These are phyloP conservation scores for Emydocephalus ijimae DNA, from an alignment of 2,113 vertebrate genomes.

Conservation along the genomic window DNA sequence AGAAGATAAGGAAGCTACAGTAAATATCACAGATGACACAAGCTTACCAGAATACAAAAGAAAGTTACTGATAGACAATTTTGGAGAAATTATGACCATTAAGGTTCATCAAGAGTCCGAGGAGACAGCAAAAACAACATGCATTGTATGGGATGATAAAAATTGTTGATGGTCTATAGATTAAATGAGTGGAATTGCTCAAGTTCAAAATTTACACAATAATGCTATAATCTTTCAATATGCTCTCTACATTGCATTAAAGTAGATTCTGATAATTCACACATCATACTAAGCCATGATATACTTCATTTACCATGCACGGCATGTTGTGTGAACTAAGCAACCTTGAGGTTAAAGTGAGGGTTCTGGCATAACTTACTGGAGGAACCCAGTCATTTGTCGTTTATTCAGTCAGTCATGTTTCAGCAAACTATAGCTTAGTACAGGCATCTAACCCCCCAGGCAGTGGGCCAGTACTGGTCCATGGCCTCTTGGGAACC, in stretches of 20 bases:
- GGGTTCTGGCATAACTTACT: neutral
- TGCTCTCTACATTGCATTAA: neutral
- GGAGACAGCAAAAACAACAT: neutral
- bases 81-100: neutral
- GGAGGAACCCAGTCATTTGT: neutral
- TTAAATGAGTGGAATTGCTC: neutral
- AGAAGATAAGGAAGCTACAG: neutral
- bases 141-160: neutral
- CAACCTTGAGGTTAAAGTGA: neutral
- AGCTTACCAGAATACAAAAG: neutral
- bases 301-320: neutral
- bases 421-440: neutral
- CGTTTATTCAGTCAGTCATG: neutral
- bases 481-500: neutral
- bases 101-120: neutral
- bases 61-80: neutral
- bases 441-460: neutral
- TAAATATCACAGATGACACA: neutral
- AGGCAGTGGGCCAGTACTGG: neutral
- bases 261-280: neutral
- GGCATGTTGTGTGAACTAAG: neutral
- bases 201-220: neutral
- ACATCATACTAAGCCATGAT: neutral
- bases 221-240: neutral
- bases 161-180: neutral